Base-by-base conservation (phyloP, 2,113 vertebrate species). In the Pygoscelis antarcticus region DNA sequence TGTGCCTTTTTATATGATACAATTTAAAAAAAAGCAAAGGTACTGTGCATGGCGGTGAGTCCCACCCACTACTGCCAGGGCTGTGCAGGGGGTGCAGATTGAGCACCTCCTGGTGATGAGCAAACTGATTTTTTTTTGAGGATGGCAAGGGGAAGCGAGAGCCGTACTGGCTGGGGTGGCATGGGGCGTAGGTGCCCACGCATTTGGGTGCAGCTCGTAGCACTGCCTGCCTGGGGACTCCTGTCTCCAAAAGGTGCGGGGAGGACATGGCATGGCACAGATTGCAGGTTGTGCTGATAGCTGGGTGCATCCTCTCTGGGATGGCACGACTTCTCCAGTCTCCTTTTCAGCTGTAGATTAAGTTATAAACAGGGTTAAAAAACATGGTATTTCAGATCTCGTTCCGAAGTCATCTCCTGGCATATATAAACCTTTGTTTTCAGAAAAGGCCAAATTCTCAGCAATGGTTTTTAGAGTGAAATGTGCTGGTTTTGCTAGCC, bases 351-450 rank as follows among this genome's bases (percentile, higher is more conserved):
- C 54, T 71, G 4, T 3, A 77, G 54, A 57, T 62, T 16, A 83
- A 44, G n/a, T 40, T 87, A 83, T 32, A 69, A 84, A 26, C 10
- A 76, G 19, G 16, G 17, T 34, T 64, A 16, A 82, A 76, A 70
- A 7, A 1, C 0, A 3, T 7, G 13, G 3, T 32, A 29, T 66
- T 72, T 71, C 21, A 40, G 6, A 55, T 55, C 26, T 58, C 0
- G 0, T 70, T 72, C 60, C 71, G 74, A 90, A 81, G n/a, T 18
- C 21, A 66, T 51, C 52, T 92, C n/a, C 51, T 82, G 64, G 49
- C 19, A 26, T 5, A 47, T 3, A 32, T 3, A 87, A 70, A 89
- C 44, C 74, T 79, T 83, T 68, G 55, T 76, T 94, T 65, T 77
- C 16, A 4, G 60, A 94, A 92, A 92, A 93, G 22, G 14, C 19